Evolutionary conservation across 2,888 invertebrate genomes (phyloP), one percentile per base, ranked within the genome.

Genomic region (Gonocerus acuteangulatus): DNA sequence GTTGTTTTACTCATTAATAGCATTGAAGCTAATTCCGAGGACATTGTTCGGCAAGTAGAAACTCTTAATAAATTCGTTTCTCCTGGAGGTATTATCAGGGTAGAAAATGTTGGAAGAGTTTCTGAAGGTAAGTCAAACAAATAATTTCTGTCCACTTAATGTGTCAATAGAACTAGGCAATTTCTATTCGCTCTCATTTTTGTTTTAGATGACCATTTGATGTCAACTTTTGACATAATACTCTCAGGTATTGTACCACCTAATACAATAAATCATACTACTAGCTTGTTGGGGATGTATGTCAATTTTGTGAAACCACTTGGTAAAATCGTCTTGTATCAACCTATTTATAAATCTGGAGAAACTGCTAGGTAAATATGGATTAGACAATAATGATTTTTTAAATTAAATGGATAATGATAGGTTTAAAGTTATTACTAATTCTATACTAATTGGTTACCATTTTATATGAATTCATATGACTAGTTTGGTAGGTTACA

Each of bases 251-350:
- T 74, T 70, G 69, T 76, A 48, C 71, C 73, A 45, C 79, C 80
- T 15, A 71, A 76, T 63, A 69, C 73, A 6, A 67, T 79, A 74
- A 66, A 73, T 64, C 70, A 81, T 74, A 70, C 73, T 63, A 65
- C 71, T 59, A 71, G 72, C 16, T 63, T 82, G 16, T 73, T 85
- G 56, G 77, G 79, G 19, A 77, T 82, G 66, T 73, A 81, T 16
- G 71, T 86, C 18, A 80, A 80, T 69, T 70, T 84, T 16, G 74
- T 86, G 3, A 84, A 82, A 71, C 84, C 85, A 1, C 78, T 76
- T 62, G 86, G 86, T 11, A 78, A 74, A 69, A 66, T 86, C 3
- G 71, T 82, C 56, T 66, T 83, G 19, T 76, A 77, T 64, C 79
- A 82, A 68, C 72, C 73, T 49, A 71, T 74, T 9, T 70, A 72